A percentile compares a stretch with the other conserved stretches of the same genome.
Conservation (phyloP, 23 tunicate genomes). For the Halocynthia aurantium region DNA sequence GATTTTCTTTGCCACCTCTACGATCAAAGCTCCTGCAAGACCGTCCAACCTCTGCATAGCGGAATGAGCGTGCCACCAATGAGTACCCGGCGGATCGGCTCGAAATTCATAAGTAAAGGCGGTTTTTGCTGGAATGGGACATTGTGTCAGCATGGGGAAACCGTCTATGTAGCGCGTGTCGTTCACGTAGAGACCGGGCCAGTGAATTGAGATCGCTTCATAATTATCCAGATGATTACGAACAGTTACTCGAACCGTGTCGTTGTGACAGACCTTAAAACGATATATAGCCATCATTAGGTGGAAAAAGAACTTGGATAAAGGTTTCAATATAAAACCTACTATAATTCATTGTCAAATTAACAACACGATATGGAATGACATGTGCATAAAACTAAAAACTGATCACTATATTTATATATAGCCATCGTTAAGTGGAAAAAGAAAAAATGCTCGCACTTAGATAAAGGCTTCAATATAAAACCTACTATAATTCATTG, state of each 20-base stretch:
- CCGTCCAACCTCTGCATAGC: not conserved
- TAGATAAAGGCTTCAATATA: too few relatives aligned
- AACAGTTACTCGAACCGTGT: not conserved
- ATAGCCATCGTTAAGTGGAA: too few relatives aligned
- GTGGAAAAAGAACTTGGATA: too few relatives aligned
- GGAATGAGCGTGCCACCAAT: constrained; percentile 7
- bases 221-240: not conserved
- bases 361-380: too few relatives aligned
- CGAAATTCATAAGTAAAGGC: not conserved
- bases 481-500: too few relatives aligned
- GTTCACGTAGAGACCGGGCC: not conserved
- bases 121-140: not conserved
- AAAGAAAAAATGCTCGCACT: too few relatives aligned
- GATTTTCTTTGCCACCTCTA: not conserved
- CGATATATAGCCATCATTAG: too few relatives aligned
- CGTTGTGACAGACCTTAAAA: constrained; percentile 1
- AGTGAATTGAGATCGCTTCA: not conserved
- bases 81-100: not conserved
- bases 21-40: not conserved
- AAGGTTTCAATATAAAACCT: too few relatives aligned
- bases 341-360: too few relatives aligned
- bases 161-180: not conserved
- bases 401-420: too few relatives aligned
- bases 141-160: constrained; percentile 1
- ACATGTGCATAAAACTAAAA: too few relatives aligned